Percentiles rank a stretch among this genome's conserved stretches.
phyloP scores from a whole-genome alignment of 2,888 invertebrate species.

The Steromphala cineraria region DNA sequence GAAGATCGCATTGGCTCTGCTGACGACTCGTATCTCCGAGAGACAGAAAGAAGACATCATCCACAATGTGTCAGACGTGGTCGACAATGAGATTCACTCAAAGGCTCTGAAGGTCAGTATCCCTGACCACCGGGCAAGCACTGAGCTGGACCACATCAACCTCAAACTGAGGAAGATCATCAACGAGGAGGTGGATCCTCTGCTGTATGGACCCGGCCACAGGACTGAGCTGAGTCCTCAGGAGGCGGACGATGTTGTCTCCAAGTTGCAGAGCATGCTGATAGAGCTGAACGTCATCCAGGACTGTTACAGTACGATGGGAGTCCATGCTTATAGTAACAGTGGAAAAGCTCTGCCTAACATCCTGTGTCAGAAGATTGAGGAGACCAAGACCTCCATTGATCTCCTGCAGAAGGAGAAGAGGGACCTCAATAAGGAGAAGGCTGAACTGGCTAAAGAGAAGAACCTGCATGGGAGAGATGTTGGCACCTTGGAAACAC shows the following conservation, averaged over 20 bases:
- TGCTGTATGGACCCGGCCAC: conserved; percentile 32
- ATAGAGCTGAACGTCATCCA: conserved; percentile 26
- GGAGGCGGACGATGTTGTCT: conserved; percentile 20
- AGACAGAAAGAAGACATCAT: conserved; percentile 32
- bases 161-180: conserved; percentile 30
- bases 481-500: background rate
- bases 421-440: conserved; percentile 10
- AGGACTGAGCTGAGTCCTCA: conserved; percentile 28
- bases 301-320: conserved; percentile 29
- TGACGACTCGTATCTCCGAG: conserved; percentile 33
- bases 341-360: conserved; percentile 8
- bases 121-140: conserved; percentile 28
- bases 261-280: conserved; percentile 26
- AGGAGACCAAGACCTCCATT: conserved; percentile 28
- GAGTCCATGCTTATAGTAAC: conserved; percentile 4
- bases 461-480: conserved; percentile 19
- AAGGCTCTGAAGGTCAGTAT: conserved; percentile 27
- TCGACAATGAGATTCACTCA: conserved; percentile 27
- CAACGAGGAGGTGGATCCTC: conserved; percentile 37
- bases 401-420: conserved; percentile 28
- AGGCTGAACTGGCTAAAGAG: conserved; percentile 16
- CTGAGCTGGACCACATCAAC: conserved; percentile 26
- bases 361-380: conserved; percentile 35
- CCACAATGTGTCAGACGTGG: conserved; percentile 23
- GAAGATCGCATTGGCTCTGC: conserved; percentile 32